These are phyloP conservation scores for Brachylomia viminalis DNA, from an alignment of 2,888 invertebrate genomes.

Conservation along the genomic window DNA sequence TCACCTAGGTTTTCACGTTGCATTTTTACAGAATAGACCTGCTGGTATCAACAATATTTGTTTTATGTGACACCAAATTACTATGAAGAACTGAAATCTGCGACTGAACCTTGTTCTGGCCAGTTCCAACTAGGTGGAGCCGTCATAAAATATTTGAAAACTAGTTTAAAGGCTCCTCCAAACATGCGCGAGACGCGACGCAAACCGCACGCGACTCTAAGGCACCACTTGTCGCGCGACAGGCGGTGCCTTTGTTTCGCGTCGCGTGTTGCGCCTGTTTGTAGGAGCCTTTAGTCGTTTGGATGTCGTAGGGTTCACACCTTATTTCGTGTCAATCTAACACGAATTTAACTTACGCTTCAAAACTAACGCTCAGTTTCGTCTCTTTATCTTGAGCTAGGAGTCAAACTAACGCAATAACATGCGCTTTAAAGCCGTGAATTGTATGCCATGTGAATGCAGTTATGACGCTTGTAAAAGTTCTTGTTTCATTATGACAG, in stretches of 20 bases:
- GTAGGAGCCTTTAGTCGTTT: background rate
- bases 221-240: too few species aligned
- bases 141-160: slow-evolving; percentile 21
- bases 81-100: slow-evolving; percentile 6
- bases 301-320: background rate
- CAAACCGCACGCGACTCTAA: too few species aligned
- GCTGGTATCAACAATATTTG: slow-evolving; percentile 6
- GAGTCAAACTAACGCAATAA: background rate
- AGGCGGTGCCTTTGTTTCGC: too few species aligned
- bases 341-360: background rate
- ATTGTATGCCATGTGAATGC: background rate
- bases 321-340: background rate
- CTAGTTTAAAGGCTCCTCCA: background rate
- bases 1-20: background rate
- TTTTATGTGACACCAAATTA: slow-evolving; percentile 7
- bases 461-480: slow-evolving; percentile 14
- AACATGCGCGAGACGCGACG: too few species aligned
- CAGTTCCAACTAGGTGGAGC: slow-evolving; percentile 22
- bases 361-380: background rate
- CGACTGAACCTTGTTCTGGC: slow-evolving; percentile 14
- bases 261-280: too few species aligned
- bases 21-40: background rate
- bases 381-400: background rate
- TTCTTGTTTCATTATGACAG: slow-evolving; percentile 23
- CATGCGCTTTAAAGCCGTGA: background rate